Conservation (phyloP, 2,113 vertebrate genomes). For the Stegostoma tigrinum region DNA sequence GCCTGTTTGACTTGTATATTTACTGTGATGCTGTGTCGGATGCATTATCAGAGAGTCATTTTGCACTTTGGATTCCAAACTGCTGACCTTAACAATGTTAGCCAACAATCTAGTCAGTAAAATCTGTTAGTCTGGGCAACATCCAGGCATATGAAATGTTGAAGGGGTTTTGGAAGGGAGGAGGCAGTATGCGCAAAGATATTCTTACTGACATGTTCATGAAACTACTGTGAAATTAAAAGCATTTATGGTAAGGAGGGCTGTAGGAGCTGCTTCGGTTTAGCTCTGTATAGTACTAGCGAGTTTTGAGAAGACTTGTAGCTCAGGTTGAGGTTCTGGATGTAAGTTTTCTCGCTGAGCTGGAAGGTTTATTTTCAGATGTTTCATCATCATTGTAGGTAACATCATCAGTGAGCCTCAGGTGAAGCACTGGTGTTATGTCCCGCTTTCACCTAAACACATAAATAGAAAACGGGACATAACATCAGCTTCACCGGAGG, state of each 20-base stretch:
- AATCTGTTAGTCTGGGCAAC: not conserved
- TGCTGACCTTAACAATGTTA: not conserved
- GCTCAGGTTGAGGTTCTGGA: too few species aligned
- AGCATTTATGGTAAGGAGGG: not conserved
- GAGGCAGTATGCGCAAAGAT: not conserved
- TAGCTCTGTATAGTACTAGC: not conserved
- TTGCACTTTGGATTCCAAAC: not conserved
- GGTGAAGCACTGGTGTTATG: too few species aligned
- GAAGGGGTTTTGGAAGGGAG: too few species aligned
- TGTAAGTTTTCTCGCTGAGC: too few species aligned
- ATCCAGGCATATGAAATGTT: not conserved
- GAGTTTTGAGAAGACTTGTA: too few species aligned
- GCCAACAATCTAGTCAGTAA: not conserved
- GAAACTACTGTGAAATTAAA: not conserved
- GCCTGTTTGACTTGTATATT: not conserved
- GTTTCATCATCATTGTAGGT: too few species aligned
- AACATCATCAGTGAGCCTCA: too few species aligned
- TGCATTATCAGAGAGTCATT: not conserved
- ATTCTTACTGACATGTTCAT: not conserved
- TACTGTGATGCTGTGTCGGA: not conserved
- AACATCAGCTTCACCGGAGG: too few species aligned
- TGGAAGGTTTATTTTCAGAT: too few species aligned
- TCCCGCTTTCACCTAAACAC: too few species aligned
- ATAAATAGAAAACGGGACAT: too few species aligned
- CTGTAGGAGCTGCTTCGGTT: not conserved